These are phyloP conservation scores for Cololabis saira DNA, from an alignment of 2,113 vertebrate genomes.

Conservation along the genomic window DNA sequence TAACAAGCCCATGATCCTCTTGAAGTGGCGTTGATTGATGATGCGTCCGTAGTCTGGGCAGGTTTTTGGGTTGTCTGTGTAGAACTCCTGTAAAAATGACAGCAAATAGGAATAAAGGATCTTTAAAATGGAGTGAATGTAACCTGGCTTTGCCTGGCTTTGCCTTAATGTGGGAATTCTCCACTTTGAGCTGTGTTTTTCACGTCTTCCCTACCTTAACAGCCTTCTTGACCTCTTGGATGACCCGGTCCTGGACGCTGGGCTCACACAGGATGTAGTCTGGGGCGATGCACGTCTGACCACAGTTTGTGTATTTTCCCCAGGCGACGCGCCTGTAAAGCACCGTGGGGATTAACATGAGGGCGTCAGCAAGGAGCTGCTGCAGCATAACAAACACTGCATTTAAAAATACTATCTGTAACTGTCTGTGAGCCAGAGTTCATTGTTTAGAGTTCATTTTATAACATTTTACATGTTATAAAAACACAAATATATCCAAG, in stretches of 20 bases:
- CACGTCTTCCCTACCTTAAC: slow-evolving; percentile 78
- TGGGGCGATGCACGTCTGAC: slow-evolving; percentile 93
- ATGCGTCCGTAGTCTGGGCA: slow-evolving; percentile 92
- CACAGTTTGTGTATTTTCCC: slow-evolving; percentile 94
- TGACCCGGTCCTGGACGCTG: slow-evolving; percentile 85
- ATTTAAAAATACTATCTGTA: background rate
- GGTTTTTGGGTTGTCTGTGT: slow-evolving; percentile 87
- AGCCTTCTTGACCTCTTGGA: slow-evolving; percentile 86
- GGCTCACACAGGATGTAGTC: slow-evolving; percentile 93
- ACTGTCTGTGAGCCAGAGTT: too few relatives aligned
- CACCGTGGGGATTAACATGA: background rate
- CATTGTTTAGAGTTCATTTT: too few relatives aligned
- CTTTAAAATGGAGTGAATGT: background rate
- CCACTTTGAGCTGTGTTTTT: background rate
- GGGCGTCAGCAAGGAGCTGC: background rate
- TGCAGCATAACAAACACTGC: background rate
- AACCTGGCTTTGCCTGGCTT: background rate
- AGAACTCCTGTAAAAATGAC: slow-evolving; percentile 86
- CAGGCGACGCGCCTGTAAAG: slow-evolving; percentile 86
- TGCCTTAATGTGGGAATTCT: background rate
- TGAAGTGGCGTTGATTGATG: slow-evolving; percentile 90
- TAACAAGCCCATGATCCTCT: slow-evolving; percentile 84
- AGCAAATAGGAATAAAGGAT: background rate
- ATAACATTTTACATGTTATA: too few relatives aligned
- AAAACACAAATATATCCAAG: too few relatives aligned